phyloP scores from a whole-genome alignment of 2,888 invertebrate genomes.

The Perithous albicinctus region DNA sequence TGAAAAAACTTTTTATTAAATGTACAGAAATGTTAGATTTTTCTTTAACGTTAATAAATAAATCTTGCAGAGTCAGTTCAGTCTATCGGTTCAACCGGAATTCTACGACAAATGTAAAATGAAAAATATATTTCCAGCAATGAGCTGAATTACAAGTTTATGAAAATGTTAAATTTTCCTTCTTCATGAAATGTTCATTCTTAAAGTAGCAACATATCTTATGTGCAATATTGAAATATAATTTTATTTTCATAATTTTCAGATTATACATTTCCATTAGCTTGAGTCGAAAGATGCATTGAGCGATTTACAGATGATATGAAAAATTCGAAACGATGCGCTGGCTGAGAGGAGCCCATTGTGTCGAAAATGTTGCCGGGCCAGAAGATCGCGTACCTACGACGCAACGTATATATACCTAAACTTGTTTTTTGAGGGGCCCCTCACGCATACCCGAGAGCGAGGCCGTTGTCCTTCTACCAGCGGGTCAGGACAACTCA shows the following conservation, averaged over 20 bases:
- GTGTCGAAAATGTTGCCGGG: conserved; percentile 7
- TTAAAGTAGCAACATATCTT: no score
- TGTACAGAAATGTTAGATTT: no score
- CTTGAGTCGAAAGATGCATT: background rate
- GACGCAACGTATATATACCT: conserved; percentile 1
- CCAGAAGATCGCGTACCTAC: background rate
- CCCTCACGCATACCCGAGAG: conserved; percentile 39
- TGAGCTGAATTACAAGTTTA: no score
- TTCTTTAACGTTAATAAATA: no score
- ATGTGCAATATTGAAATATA: no score
- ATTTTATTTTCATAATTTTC: background rate
- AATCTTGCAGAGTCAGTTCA: no score
- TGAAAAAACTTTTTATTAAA: no score
- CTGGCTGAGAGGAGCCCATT: background rate
- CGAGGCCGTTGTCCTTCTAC: conserved; percentile 60
- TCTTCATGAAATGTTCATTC: no score
- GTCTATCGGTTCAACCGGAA: no score
- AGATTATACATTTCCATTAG: background rate
- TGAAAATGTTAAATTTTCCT: no score
- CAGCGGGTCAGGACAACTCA: conserved; percentile 19
- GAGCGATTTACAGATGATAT: background rate
- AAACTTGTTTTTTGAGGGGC: conserved; percentile 9
- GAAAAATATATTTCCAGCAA: no score
- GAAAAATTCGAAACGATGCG: background rate
- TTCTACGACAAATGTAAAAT: no score